A percentile compares a stretch with the other conserved stretches of the same genome.
Conservation (phyloP, 2,797 vertebrate genomes). For the Taeniopygia guttata region DNA sequence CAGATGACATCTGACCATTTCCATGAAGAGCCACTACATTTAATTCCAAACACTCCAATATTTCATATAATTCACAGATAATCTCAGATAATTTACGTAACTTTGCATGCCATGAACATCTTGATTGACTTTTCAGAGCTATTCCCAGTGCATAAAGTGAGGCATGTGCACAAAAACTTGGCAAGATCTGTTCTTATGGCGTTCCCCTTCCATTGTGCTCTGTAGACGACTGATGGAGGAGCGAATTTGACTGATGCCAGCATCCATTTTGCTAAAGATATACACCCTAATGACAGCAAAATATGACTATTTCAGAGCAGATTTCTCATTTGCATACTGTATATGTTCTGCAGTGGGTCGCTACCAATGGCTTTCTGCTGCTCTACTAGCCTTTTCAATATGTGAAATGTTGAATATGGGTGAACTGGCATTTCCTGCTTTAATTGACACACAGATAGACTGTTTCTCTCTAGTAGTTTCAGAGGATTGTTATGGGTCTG, state of each 20-base stretch:
- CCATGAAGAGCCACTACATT: neutral
- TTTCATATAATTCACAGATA: neutral
- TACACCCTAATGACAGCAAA: neutral
- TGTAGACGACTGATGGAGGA: neutral
- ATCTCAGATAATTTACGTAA: neutral
- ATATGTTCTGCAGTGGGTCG: neutral
- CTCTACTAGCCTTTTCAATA: constrained; percentile 17
- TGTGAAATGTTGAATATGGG: neutral
- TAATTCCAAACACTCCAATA: neutral
- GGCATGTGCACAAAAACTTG: neutral
- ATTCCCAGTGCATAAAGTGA: neutral
- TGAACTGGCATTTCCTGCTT: constrained; percentile 15
- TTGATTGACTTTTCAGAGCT: neutral
- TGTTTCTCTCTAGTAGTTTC: neutral
- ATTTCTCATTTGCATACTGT: constrained; percentile 1
- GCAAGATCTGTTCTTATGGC: neutral
- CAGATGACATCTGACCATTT: neutral
- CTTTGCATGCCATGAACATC: neutral
- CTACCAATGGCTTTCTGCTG: constrained; percentile 16
- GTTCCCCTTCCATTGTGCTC: neutral
- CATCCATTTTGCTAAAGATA: neutral
- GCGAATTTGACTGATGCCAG: neutral
- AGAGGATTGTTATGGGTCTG: neutral
- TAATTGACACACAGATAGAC: constrained; percentile 5
- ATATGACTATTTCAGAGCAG: neutral